phyloP scores from a whole-genome alignment of 1,140 invertebrate species.

The Ptiloglossa arizonensis region DNA sequence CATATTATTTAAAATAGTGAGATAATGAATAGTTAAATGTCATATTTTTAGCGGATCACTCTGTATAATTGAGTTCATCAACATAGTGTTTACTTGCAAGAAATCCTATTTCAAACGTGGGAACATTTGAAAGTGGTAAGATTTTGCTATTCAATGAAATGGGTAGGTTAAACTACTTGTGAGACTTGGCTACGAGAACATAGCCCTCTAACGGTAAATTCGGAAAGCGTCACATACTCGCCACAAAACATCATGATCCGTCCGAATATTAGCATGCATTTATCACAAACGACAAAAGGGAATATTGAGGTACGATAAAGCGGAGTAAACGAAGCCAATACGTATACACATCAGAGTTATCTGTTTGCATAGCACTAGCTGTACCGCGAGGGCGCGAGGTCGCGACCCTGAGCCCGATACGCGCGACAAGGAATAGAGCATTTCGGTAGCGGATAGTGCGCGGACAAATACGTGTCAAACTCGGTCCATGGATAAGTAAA shows the following conservation, averaged over 20 bases:
- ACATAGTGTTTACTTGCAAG: no score
- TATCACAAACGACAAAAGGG: constrained; percentile 13
- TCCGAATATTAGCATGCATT: not conserved
- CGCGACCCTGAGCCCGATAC: constrained; percentile 72
- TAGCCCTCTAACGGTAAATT: not conserved
- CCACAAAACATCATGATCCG: not conserved
- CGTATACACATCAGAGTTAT: not conserved
- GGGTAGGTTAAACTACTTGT: not conserved
- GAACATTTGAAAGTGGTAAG: not conserved
- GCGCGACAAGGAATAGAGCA: constrained; percentile 32
- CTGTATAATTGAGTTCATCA: no score
- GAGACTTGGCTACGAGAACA: not conserved
- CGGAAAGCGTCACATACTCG: not conserved
- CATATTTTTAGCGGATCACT: no score
- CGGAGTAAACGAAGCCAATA: not conserved
- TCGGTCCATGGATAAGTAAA: constrained; percentile 42
- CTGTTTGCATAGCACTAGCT: constrained; percentile 1
- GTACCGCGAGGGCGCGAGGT: constrained; percentile 63
- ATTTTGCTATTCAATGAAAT: not conserved
- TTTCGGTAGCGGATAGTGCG: constrained; percentile 25
- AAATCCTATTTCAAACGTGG: no score
- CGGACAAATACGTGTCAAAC: constrained; percentile 39
- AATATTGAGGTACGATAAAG: not conserved
- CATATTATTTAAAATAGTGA: no score
- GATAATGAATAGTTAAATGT: no score